Evolutionary conservation across 2,888 invertebrate genomes (phyloP).

Genomic region (Stegana nigrithorax): DNA sequence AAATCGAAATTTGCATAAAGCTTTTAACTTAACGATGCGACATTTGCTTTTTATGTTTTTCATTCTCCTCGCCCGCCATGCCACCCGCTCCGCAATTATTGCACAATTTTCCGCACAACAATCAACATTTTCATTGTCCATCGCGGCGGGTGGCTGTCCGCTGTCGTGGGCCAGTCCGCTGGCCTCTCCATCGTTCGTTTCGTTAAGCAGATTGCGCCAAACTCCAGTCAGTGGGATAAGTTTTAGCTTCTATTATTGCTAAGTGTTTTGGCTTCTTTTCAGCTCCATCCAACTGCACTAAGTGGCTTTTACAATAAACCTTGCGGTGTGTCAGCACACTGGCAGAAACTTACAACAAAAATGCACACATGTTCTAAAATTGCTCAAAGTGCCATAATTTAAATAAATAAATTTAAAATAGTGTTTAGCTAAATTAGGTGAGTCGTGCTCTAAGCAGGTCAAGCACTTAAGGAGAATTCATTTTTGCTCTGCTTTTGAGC

Average conservation of each 20-base stretch:
- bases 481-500: too few relatives aligned
- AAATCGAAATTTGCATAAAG: constrained; percentile 52
- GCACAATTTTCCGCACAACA: constrained; percentile 48
- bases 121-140: constrained; percentile 37
- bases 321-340: too few relatives aligned
- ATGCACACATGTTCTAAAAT: too few relatives aligned
- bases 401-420: too few relatives aligned
- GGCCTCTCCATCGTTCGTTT: constrained; percentile 15
- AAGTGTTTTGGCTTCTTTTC: constrained; percentile 23
- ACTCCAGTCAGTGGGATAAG: constrained; percentile 42
- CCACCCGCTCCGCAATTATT: constrained; percentile 39
- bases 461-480: too few relatives aligned
- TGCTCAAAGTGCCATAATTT: too few relatives aligned
- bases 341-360: too few relatives aligned
- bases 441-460: too few relatives aligned
- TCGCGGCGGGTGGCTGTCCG: not conserved
- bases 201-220: constrained; percentile 54
- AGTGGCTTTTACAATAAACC: constrained; percentile 5
- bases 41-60: constrained; percentile 42
- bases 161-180: not conserved
- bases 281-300: constrained; percentile 16
- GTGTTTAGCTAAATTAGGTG: too few relatives aligned
- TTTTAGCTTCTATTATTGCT: constrained; percentile 6
- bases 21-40: constrained; percentile 48
- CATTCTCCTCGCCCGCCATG: not conserved